phyloP scores from a whole-genome alignment of 2,888 invertebrate genomes.

The Eristalis tenax region DNA sequence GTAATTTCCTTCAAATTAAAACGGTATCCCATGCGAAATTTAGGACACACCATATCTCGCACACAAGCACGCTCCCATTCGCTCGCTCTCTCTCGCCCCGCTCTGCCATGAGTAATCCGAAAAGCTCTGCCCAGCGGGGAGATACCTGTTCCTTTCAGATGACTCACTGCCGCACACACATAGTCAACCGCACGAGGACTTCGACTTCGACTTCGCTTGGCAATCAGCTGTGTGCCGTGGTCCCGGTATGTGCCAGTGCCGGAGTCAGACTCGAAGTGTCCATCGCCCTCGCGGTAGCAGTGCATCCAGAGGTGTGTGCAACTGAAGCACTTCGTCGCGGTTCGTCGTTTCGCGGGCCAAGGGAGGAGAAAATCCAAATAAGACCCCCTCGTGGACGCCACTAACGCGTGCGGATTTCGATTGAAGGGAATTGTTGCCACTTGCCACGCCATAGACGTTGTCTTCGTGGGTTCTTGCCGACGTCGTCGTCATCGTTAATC shows the following conservation, averaged over 20 bases:
- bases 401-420: conserved; percentile 57
- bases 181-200: conserved; percentile 16
- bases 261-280: conserved; percentile 18
- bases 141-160: conserved; percentile 65
- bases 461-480: neutral
- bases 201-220: conserved; percentile 64
- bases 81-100: neutral
- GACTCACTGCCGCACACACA: conserved; percentile 50
- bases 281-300: conserved; percentile 23
- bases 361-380: neutral
- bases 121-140: conserved; percentile 36
- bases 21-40: conserved; percentile 58
- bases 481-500: conserved; percentile 24
- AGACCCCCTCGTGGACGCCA: conserved; percentile 21
- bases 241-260: neutral
- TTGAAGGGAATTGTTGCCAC: conserved; percentile 35
- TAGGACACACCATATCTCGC: conserved; percentile 53
- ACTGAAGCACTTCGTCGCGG: neutral
- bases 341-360: conserved; percentile 15
- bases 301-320: conserved; percentile 34
- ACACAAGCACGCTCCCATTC: conserved; percentile 2
- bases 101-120: conserved; percentile 49
- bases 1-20: conserved; percentile 38
- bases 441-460: conserved; percentile 30
- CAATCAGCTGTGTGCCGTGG: conserved; percentile 57